Percentiles rank a stretch among this genome's conserved stretches.
These are phyloP conservation scores for Opisthocomus hoazin DNA, from an alignment of 2,113 vertebrate species.

Conservation along the genomic window DNA sequence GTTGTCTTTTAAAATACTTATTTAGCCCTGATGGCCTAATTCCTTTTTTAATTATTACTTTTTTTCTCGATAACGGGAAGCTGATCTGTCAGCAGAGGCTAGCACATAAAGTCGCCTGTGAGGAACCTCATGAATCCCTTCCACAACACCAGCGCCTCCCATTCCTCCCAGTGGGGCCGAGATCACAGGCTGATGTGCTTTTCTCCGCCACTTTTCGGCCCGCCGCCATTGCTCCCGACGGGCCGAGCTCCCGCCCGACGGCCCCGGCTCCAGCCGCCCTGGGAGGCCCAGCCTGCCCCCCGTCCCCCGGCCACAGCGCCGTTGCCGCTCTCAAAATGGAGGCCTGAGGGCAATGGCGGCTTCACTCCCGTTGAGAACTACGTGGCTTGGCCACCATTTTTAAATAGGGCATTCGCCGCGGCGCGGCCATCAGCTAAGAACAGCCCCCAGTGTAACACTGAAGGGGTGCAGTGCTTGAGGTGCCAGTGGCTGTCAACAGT, in stretches of 20 bases:
- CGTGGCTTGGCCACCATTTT: not conserved
- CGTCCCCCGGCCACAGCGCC: accelerated
- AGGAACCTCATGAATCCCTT: not conserved
- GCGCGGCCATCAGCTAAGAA: accelerated
- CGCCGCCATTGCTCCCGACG: accelerated
- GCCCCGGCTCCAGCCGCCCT: not conserved
- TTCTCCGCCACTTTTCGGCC: not conserved
- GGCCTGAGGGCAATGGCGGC: not conserved
- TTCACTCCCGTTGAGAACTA: not conserved
- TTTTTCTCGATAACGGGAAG: not conserved
- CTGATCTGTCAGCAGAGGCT: not conserved
- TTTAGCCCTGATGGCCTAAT: not conserved
- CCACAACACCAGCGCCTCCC: not conserved
- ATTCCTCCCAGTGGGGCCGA: not conserved
- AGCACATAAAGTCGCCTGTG: not conserved
- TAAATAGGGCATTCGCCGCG: not conserved
- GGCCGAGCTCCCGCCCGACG: not conserved
- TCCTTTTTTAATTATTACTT: not conserved
- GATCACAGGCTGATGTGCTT: not conserved
- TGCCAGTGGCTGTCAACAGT: not conserved
- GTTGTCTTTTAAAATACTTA: not conserved
- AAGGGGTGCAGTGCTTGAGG: not conserved
- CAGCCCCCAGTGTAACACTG: accelerated
- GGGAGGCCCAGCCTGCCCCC: not conserved
- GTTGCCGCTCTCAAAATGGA: not conserved